phyloP scores from a whole-genome alignment of 2,888 invertebrate genomes.

The Hydriomena furcata region DNA sequence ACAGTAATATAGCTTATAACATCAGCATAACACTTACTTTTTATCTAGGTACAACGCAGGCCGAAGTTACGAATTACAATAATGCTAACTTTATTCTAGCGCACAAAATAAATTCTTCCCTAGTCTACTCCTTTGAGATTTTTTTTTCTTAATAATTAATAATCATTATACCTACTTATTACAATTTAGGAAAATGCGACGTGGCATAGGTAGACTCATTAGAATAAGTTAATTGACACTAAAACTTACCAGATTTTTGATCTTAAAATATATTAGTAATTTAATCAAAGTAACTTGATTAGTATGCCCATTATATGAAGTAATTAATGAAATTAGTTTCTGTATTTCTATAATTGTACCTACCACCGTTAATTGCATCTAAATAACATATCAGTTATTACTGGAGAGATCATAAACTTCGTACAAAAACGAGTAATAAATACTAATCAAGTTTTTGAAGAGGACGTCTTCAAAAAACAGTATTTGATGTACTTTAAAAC shows the following conservation, averaged over 20 bases:
- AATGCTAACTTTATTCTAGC: too few relatives aligned
- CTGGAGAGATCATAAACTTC: conserved; percentile 38
- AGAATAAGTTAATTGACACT: too few relatives aligned
- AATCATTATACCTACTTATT: too few relatives aligned
- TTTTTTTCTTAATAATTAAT: too few relatives aligned
- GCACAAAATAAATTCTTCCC: too few relatives aligned
- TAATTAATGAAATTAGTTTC: conserved; percentile 26
- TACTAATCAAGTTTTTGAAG: conserved; percentile 22
- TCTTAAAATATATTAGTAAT: conserved; percentile 10
- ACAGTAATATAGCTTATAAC: too few relatives aligned
- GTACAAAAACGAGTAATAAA: conserved; percentile 39
- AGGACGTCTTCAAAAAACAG: not conserved
- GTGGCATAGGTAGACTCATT: too few relatives aligned
- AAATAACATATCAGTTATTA: conserved; percentile 39
- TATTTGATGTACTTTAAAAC: conserved; percentile 35
- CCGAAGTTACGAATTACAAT: too few relatives aligned
- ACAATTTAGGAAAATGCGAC: too few relatives aligned
- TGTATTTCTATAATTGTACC: conserved; percentile 19
- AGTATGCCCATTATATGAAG: conserved; percentile 13
- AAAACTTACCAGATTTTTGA: conserved; percentile 2
- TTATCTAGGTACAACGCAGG: too few relatives aligned
- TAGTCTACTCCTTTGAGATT: too few relatives aligned
- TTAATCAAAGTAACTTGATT: conserved; percentile 26
- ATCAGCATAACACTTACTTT: too few relatives aligned
- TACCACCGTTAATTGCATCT: conserved; percentile 23